Conservation (phyloP, 2,888 invertebrate genomes). For the Cheilosia variabilis region DNA sequence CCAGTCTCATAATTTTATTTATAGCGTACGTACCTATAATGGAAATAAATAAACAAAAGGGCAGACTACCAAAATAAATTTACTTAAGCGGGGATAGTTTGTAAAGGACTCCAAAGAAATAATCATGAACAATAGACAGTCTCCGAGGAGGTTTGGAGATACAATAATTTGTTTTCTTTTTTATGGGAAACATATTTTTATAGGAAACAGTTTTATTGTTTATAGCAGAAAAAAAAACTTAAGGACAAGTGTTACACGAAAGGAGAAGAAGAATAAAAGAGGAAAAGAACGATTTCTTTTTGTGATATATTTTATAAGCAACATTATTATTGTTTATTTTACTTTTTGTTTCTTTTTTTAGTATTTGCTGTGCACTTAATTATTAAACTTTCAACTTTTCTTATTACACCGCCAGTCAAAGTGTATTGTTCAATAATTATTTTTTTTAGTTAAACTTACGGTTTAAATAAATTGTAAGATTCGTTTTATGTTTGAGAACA, state of each 20-base stretch:
- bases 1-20: conserved; percentile 14
- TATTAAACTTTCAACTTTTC: conserved; percentile 2
- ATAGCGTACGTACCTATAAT: conserved; percentile 4
- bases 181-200: neutral
- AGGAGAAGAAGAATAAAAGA: conserved; percentile 26
- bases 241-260: conserved; percentile 19
- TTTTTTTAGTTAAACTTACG: conserved; percentile 6
- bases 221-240: conserved; percentile 5
- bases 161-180: conserved; percentile 12
- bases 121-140: conserved; percentile 18
- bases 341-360: conserved; percentile 29
- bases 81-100: conserved; percentile 16
- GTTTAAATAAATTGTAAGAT: conserved; percentile 12
- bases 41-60: neutral
- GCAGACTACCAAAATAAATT: conserved; percentile 43
- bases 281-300: conserved; percentile 59
- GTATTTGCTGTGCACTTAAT: conserved; percentile 24
- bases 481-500: conserved; percentile 51
- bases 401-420: neutral
- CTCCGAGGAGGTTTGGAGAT: neutral
- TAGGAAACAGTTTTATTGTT: conserved; percentile 4
- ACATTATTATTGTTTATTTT: conserved; percentile 38
- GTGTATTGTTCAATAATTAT: conserved; percentile 8
- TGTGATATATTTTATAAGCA: conserved; percentile 75
- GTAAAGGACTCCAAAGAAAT: conserved; percentile 50